Evolutionary conservation across 2,113 vertebrate genomes (phyloP).

Genomic region (Ciconia maguari): DNA sequence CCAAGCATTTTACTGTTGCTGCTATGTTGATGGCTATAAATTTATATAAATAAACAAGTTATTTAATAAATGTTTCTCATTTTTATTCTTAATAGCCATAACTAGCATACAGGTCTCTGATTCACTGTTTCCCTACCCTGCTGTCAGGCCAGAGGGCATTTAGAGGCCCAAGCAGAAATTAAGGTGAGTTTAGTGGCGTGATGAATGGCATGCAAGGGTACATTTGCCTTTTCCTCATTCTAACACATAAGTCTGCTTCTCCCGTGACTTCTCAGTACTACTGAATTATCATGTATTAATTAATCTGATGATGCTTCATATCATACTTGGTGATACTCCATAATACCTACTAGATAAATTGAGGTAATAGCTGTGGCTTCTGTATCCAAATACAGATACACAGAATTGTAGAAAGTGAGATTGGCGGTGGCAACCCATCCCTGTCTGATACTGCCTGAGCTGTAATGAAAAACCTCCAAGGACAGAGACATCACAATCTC

Average conservation of each 20-base stretch:
- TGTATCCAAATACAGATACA: neutral
- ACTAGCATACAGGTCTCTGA: neutral
- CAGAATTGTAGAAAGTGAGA: neutral
- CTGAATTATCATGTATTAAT: neutral
- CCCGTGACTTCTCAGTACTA: neutral
- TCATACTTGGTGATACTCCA: neutral
- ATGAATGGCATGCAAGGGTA: neutral
- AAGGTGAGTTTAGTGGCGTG: neutral
- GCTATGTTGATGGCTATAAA: neutral
- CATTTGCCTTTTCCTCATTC: neutral
- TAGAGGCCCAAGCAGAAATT: neutral
- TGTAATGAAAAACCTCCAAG: neutral
- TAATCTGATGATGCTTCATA: neutral
- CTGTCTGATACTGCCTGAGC: neutral
- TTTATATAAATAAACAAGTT: neutral
- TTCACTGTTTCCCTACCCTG: neutral
- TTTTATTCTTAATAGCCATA: neutral
- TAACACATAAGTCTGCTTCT: neutral
- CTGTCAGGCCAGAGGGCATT: neutral
- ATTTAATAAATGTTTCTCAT: no score
- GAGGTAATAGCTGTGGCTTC: neutral
- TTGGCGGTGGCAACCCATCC: neutral
- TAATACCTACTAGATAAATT: neutral
- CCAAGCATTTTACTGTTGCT: neutral
- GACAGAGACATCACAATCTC: neutral